Percentiles rank a stretch among this genome's conserved stretches.
Evolutionary conservation across 2,113 vertebrate genomes (phyloP).

Genomic region (Nothobranchius kuhntae): DNA sequence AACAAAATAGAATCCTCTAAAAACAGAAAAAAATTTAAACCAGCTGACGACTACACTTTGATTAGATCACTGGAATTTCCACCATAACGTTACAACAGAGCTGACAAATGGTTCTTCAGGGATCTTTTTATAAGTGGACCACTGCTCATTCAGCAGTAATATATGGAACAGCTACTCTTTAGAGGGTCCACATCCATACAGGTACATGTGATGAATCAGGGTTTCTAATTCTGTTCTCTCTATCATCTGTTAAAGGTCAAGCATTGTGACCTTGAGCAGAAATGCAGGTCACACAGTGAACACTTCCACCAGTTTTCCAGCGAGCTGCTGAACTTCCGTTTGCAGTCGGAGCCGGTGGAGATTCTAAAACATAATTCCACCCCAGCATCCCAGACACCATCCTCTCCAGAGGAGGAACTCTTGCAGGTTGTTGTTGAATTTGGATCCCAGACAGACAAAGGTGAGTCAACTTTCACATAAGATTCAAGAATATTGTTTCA

Average conservation of each 20-base stretch:
- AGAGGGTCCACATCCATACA: slow-evolving; percentile 7
- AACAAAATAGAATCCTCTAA: neutral
- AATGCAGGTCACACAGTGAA: slow-evolving; percentile 89
- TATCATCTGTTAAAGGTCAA: slow-evolving; percentile 80
- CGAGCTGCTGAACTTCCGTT: slow-evolving; percentile 85
- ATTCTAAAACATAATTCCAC: slow-evolving; percentile 62
- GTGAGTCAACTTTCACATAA: slow-evolving; percentile 34
- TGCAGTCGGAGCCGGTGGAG: slow-evolving; percentile 81
- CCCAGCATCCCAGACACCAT: slow-evolving; percentile 43
- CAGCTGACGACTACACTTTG: slow-evolving; percentile 24
- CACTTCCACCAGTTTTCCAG: slow-evolving; percentile 87
- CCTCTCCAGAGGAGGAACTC: slow-evolving; percentile 67
- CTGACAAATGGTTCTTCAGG: slow-evolving; percentile 28
- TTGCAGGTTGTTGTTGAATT: slow-evolving; percentile 77
- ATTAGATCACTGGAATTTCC: slow-evolving; percentile 28
- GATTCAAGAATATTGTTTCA: neutral
- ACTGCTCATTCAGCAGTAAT: slow-evolving; percentile 29
- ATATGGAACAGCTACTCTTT: slow-evolving; percentile 16
- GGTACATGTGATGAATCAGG: slow-evolving; percentile 15
- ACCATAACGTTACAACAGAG: slow-evolving; percentile 23
- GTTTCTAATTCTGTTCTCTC: neutral
- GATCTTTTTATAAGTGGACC: slow-evolving; percentile 38
- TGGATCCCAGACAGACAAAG: slow-evolving; percentile 63
- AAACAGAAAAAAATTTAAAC: neutral
- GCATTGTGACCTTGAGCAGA: slow-evolving; percentile 89